Percentiles rank a stretch among this genome's conserved stretches.
Conservation (phyloP, 2,797 vertebrate species). For the Anas bernieri region DNA sequence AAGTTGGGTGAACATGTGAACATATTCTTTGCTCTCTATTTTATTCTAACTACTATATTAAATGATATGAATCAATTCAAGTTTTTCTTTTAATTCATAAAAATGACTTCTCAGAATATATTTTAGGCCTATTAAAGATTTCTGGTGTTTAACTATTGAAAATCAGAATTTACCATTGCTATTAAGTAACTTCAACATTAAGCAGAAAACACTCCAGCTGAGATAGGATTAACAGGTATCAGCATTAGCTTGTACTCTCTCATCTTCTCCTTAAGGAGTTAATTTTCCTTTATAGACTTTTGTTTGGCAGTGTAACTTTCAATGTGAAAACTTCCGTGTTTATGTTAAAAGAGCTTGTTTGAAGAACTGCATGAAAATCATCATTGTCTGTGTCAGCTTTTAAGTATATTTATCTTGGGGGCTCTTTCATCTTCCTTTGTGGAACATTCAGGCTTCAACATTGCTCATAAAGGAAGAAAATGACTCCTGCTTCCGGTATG, state of each 20-base stretch:
- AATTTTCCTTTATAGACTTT: not conserved
- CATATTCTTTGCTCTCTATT: not conserved
- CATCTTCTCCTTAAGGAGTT: not conserved
- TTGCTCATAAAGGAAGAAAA: not conserved
- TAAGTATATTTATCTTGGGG: not conserved
- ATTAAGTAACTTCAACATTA: not conserved
- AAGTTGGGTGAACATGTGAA: not conserved
- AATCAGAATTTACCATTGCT: not conserved
- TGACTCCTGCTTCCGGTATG: not conserved
- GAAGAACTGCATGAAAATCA: not conserved
- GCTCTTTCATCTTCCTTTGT: conserved; percentile 7
- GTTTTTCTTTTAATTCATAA: not conserved
- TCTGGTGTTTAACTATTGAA: not conserved
- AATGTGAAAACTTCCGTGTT: not conserved
- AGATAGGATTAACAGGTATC: not conserved
- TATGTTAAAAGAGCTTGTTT: not conserved
- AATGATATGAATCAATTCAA: not conserved
- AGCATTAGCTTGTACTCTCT: not conserved
- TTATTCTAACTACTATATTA: not conserved
- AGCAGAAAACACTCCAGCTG: not conserved
- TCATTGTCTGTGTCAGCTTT: not conserved
- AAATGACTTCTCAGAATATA: not conserved
- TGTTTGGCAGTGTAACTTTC: not conserved
- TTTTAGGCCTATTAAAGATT: not conserved
- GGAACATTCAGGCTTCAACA: not conserved